Base-by-base conservation (phyloP, 2,113 vertebrate genomes). In the Psettodes erumei region DNA sequence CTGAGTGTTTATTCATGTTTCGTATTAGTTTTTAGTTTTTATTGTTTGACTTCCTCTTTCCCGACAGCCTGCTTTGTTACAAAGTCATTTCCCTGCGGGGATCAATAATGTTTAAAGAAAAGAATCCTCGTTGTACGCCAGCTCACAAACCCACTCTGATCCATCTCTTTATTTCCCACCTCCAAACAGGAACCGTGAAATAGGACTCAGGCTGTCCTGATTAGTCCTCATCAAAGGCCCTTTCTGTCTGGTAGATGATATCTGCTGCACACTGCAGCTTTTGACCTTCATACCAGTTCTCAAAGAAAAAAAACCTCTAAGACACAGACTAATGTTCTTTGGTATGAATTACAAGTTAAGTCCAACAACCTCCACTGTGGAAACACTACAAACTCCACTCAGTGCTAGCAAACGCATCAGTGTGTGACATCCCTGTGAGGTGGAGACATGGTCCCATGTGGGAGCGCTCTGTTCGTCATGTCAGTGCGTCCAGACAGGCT, bases 141-240 rank as follows among this genome's bases (percentile, higher is more conserved):
- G 27, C 21, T 72, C 40, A 27, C 30, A n/a, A 47, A 16, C 54
- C 58, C 25, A n/a, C 18, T 35, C 64, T 35, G 9, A 38, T 82
- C 16, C 9, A 3, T 37, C 19, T 61, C 21, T 56, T 60, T 45
- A 56, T 72, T 65, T n/a, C n/a, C 48, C 28, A 54, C 62, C 45
- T 63, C 55, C 27, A 69, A 81, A 81, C 55, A 67, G 33, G 11
- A 68, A 54, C 40, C 68, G 32, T 77, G 71, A 79, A 79, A 72
- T 64, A 47, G 11, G 71, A 79, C 28, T 79, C 67, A 79, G 58
- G 43, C 21, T 71, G 1, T 62, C 32, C 51, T 60, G 70, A 72
- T 82, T 70, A 84, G 62, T 43, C 43, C 47, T 64, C 56, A 47
- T 71, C 58, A 71, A 74, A 81, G 43, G 28, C 15, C 8, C 47